Base-by-base conservation (phyloP, 2,113 vertebrate genomes). In the Oncorhynchus nerka region DNA sequence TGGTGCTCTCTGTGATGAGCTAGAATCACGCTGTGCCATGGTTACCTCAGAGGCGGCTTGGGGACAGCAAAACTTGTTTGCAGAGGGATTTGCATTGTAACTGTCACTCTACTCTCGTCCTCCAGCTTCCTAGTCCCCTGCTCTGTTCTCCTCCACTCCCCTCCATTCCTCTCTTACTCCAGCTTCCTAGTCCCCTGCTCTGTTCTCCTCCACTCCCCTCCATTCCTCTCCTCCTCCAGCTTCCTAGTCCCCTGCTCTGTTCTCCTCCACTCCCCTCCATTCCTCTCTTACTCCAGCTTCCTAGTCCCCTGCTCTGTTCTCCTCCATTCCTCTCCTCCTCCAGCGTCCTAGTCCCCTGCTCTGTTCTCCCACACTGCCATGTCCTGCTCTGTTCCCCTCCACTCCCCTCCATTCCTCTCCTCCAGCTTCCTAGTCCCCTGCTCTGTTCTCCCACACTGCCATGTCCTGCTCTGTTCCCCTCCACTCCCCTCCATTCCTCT, bases 61-160 rank as follows among this genome's bases (percentile, higher is more conserved):
- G 68, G 87, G 87, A 86, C 86, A 86, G 76, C 77, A 78, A 39
- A 82, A 78, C 70, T 77, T 86, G 71, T 82, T 85, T 77, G 79
- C 75, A 78, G 77, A 76, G 82, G 83, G 83, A 90, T 90, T 88
- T 88, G 82, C 83, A 92, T 92, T 86, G 82, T 88, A 86, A 76
- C 75, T 45, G 13, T 76, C 75, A 28, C 30, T 81, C 77, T 13
- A 30, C 28, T 12, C 22, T 5, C 22, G 4, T 19, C 2, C 39
- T 45, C 69, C 61, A 2, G 1, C 32, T 75, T 76, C 74, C 74
- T 78, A 72, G 76, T 80, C 30, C 65, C 30, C 22, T 28, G 20
- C 70, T 8, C 4, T 5, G 15, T 12, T 12, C 24, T 16, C 13
- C 13, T 34, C 34, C 34, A 34, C 34, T 34, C 34, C 6, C 6